Base-by-base conservation (phyloP, 2,113 vertebrate species). In the Melospiza melodia region DNA sequence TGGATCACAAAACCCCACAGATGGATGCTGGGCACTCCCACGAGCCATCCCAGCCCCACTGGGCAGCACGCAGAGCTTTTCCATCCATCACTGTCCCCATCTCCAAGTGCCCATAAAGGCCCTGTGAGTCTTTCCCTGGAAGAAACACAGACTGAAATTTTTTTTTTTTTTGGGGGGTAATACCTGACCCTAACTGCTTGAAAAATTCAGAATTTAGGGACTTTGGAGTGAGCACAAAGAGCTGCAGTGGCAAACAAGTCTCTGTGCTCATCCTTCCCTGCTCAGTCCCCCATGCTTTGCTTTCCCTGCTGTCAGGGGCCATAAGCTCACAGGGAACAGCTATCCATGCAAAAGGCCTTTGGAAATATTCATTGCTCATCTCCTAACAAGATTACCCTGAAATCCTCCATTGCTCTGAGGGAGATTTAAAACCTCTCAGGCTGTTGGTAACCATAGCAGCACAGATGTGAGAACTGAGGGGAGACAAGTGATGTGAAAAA, bases 301-400 rank as follows among this genome's bases (percentile, higher is more conserved):
- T 46, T 44, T 84, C 82, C 20, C 74, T 8, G 89, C 85, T 92
- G 93, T 88, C 92, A 78, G 82, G 43, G 68, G 85, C 66, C 85
- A 88, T 83, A 54, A 96, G 88, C 90, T 85, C 81, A 84, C 1
- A 66, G 5, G 4, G 81, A 92, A 77, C 0, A 95, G 92, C 93
- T 73, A 90, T 71, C 94, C 76, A 90, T 94, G 94, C 82, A 90
- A 90, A 96, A 86, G 95, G 94, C 96, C 94, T 86, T 95, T 92
- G 92, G 95, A 96, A 96, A 97, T 96, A 94, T 95, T 97, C 96
- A 97, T 95, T 94, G 95, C 94, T 97, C 96, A 96, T 96, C 93
- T 95, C 94, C 89, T 96, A 97, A 97, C 94, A 95, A 97, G 96
- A 97, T 97, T 97, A 97, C 61, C 57, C 94, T 80, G 88, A 96